Percentiles rank a stretch among this genome's conserved stretches.
Conservation (phyloP, 23 tunicate genomes). For the Aplidium turbinatum region DNA sequence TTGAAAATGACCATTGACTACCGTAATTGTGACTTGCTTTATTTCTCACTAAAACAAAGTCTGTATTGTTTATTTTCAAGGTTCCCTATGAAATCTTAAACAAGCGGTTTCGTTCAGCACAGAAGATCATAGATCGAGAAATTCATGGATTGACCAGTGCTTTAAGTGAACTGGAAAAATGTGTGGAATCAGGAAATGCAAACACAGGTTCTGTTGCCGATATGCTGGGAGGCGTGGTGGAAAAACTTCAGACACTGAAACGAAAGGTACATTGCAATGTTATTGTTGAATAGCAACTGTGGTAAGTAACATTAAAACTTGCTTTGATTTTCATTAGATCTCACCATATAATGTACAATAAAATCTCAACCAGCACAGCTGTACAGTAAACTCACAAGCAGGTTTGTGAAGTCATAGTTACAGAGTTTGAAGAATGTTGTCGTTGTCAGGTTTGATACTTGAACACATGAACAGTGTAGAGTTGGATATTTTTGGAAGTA, state of each 20-base stretch:
- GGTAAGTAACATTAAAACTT: no score
- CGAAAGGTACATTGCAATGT: slow-evolving; percentile 76
- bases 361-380: no score
- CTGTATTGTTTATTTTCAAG: slow-evolving; percentile 11
- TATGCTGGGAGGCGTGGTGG: slow-evolving; percentile 84
- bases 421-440: no score
- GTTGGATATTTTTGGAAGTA: no score
- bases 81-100: slow-evolving; percentile 93
- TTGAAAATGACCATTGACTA: not conserved
- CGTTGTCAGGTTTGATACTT: no score
- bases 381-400: no score
- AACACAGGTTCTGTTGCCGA: slow-evolving; percentile 59
- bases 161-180: slow-evolving; percentile 67
- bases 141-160: slow-evolving; percentile 69
- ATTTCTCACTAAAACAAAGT: not conserved
- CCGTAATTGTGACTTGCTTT: not conserved
- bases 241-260: slow-evolving; percentile 70
- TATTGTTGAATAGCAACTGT: not conserved
- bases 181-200: slow-evolving; percentile 68
- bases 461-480: no score
- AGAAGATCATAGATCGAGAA: slow-evolving; percentile 88
- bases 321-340: no score
- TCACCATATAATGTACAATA: no score
- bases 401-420: no score
- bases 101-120: slow-evolving; percentile 92